phyloP scores from a whole-genome alignment of 2,888 invertebrate species.

The Synanthedon andrenaeformis region DNA sequence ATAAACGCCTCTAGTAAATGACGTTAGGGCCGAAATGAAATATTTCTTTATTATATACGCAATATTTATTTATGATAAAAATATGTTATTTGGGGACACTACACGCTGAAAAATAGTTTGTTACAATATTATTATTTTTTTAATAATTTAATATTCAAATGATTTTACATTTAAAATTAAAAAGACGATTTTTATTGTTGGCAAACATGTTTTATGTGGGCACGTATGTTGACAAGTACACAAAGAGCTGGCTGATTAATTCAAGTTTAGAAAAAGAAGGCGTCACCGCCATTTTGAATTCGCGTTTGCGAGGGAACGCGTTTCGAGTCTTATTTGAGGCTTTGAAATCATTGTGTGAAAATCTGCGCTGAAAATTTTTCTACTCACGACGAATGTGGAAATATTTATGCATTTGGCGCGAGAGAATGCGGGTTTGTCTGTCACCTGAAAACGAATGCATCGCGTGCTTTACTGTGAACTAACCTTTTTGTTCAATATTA shows the following conservation, averaged over 20 bases:
- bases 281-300: constrained; percentile 8
- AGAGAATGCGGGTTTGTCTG: not conserved
- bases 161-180: too few relatives aligned
- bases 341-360: not conserved
- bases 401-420: not conserved
- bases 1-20: too few relatives aligned
- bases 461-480: too few relatives aligned
- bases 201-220: not conserved
- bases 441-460: not conserved
- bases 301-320: constrained; percentile 6
- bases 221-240: not conserved
- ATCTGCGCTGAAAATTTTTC: not conserved
- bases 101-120: too few relatives aligned
- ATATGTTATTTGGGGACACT: too few relatives aligned
- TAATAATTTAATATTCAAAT: too few relatives aligned
- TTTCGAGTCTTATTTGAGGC: not conserved
- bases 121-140: too few relatives aligned
- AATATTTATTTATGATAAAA: too few relatives aligned
- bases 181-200: too few relatives aligned
- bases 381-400: not conserved
- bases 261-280: constrained; percentile 4
- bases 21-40: too few relatives aligned
- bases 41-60: too few relatives aligned
- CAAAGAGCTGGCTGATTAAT: not conserved
- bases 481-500: too few relatives aligned